Conservation (phyloP, 1,140 invertebrate species). For the Drosophila sp. region DNA sequence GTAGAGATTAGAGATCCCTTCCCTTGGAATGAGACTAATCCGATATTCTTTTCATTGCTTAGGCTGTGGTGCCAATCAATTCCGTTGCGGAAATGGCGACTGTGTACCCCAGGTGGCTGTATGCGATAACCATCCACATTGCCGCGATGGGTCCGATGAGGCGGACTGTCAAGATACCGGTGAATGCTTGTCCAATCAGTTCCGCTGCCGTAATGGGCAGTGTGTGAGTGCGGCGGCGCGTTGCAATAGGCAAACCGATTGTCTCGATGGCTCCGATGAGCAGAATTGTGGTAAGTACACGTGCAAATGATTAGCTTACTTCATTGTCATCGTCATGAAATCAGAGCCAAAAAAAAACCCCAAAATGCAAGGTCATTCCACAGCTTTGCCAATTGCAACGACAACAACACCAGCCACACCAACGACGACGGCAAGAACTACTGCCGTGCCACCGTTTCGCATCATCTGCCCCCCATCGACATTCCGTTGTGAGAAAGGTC, state of each 20-base stretch:
- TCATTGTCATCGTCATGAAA: neutral
- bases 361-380: slow-evolving; percentile 47
- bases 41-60: neutral
- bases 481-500: slow-evolving; percentile 87
- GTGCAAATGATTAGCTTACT: neutral
- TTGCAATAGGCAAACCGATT: slow-evolving; percentile 88
- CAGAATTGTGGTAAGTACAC: slow-evolving; percentile 85
- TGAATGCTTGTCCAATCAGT: slow-evolving; percentile 83
- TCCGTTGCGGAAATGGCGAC: slow-evolving; percentile 85
- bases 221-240: slow-evolving; percentile 84
- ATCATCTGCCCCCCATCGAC: slow-evolving; percentile 76
- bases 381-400: neutral
- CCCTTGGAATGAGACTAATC: neutral
- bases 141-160: slow-evolving; percentile 91
- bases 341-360: neutral
- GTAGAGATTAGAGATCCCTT: neutral
- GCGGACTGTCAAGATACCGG: slow-evolving; percentile 81
- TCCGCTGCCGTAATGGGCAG: slow-evolving; percentile 84
- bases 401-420: slow-evolving; percentile 12
- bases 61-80: slow-evolving; percentile 84
- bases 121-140: slow-evolving; percentile 89
- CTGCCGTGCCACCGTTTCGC: slow-evolving; percentile 31
- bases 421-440: slow-evolving; percentile 4
- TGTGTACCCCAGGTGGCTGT: slow-evolving; percentile 87
- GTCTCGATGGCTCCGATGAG: slow-evolving; percentile 90